Evolutionary conservation across 1,140 invertebrate genomes (phyloP), one percentile per base, ranked within the genome.

Genomic region (Neotoxoptera formosana): DNA sequence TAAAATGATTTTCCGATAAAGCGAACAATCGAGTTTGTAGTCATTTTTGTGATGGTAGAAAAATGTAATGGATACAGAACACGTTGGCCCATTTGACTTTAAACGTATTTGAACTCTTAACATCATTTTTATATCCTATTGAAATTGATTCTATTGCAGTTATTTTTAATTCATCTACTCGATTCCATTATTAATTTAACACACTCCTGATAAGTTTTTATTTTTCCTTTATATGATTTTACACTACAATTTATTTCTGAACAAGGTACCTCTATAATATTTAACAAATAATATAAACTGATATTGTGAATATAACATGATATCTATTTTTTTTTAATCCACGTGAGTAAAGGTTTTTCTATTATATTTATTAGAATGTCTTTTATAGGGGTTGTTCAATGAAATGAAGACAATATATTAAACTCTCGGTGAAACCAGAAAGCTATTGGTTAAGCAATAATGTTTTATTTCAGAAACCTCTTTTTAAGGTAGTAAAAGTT

Each of bases 1-100:
- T 91, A 92, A 81, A 92, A 92, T 48, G 91, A 92, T 92, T 92
- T 92, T 83, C 76, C 76, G 76, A 92, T 92, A 84, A 92, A 92
- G 76, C 20, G 76, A 84, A 92, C 47, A 92, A 92, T 92, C 34
- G 91, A 92, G 91, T 92, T 91, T 83, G 30, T 91, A 83, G 67
- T 81, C 91, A 83, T 92, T 92, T 92, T 81, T 51, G 60, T 47
- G 47, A 91, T 91, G 48, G 20, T 51, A 47, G n/a, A 48, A 76
- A 89, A 89, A 89, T 53, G 87, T 89, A 51, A 89, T 89, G 48
- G n/a, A 17, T 36, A 25, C 23, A 25, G 3, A 91, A 83, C 67
- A 51, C 76, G 41, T 51, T 51, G n/a, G 67, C 41, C 60, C 48
- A 34, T 83, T 92, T 48, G 7, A 51, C 25, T 53, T 83, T 92